Base-by-base conservation (phyloP, 2,888 invertebrate genomes). In the Drosophila differens region DNA sequence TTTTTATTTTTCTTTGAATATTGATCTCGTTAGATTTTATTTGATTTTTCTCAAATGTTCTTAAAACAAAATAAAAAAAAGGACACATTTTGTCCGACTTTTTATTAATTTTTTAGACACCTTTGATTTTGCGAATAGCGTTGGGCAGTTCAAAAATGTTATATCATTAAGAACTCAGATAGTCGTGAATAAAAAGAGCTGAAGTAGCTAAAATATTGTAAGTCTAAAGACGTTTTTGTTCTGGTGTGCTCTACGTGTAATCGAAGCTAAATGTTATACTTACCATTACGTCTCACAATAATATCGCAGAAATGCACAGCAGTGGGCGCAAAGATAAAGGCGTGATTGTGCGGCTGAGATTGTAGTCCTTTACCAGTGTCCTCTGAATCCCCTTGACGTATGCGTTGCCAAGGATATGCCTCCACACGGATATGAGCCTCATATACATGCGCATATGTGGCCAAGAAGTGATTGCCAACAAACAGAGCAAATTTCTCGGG, bases 391-490 rank as follows among this genome's bases (percentile, higher is more conserved):
- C 94, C 94, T 52, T 94, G 93, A 39, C 92, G 91, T 44, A 97
- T 94, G 71, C 97, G 94, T 90, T 96, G 95, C 97, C 97, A 97
- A 0, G 97, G 97, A 91, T 96, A 96, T 80, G 96, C 96, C 59
- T 96, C 95, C 37, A 97, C 95, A 81, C 94, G 95, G 55, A 97
- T 95, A 87, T 94, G 95, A 2, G 95, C 96, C 88, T 96, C 96
- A 62, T 94, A 94, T 37, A 97, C 95, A 92, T 97, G 97, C n/a
- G 94, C 94, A 92, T 97, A 97, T 87, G 95, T 96, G 78, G 95
- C 95, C 59, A 97, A 93, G 89, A 97, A 97, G 92, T 97, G 97
- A 68, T 95, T 95, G 85, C 96, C 95, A 25, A 97, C 94, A n/a
- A 96, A 93, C 28, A 96, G 94, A 1, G 95, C 97, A 91, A 97